Percentiles rank a stretch among this genome's conserved stretches.
phyloP scores from a whole-genome alignment of 2,113 vertebrate species.

The Struthidea cinerea region DNA sequence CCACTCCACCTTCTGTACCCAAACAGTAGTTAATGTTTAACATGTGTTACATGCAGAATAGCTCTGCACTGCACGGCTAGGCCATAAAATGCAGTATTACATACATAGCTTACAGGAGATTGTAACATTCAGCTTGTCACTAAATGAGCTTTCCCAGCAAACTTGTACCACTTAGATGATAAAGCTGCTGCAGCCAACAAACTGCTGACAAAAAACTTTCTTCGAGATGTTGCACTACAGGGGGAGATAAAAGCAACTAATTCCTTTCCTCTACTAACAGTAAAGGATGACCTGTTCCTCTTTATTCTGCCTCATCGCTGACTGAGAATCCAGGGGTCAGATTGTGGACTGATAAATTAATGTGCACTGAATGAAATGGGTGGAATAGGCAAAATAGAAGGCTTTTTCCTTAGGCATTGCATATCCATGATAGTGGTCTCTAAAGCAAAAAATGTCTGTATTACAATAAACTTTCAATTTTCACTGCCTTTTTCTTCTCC shows the following conservation, averaged over 20 bases:
- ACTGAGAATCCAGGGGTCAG: not conserved
- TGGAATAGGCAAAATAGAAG: not conserved
- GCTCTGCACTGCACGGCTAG: not conserved
- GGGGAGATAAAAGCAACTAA: not conserved
- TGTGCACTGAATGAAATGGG: not conserved
- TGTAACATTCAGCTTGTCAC: not conserved
- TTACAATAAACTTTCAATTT: not conserved
- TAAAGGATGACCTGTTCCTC: not conserved
- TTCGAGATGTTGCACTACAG: not conserved
- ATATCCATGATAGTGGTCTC: not conserved
- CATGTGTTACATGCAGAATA: not conserved
- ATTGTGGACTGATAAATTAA: not conserved
- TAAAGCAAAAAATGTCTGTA: not conserved
- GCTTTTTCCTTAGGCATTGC: not conserved
- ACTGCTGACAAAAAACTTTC: not conserved
- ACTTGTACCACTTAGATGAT: not conserved
- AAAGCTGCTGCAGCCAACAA: not conserved
- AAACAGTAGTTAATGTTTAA: conserved; percentile 41
- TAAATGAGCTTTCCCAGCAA: not conserved
- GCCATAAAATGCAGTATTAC: conserved; percentile 7
- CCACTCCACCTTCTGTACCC: conserved; percentile 17
- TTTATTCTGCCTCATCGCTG: not conserved
- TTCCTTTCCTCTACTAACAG: not conserved
- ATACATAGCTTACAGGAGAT: not conserved
- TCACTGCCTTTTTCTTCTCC: accelerated